Percentiles rank a stretch among this genome's conserved stretches.
These are phyloP conservation scores for Torymus tubicola DNA, from an alignment of 2,888 invertebrate species.

Conservation along the genomic window DNA sequence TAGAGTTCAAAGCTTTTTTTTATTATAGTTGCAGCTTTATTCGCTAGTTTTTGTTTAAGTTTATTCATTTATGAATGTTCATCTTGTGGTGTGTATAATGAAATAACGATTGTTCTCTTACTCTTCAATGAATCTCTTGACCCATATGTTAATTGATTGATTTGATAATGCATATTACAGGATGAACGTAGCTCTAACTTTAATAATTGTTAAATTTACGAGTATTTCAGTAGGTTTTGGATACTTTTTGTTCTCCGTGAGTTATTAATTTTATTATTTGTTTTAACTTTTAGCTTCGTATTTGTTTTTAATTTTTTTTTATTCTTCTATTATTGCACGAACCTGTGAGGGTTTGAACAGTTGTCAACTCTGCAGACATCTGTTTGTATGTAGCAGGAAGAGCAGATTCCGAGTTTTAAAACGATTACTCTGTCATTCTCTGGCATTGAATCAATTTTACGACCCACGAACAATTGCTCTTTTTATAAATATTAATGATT, in stretches of 20 bases:
- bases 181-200: not conserved
- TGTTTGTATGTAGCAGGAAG: constrained; percentile 59
- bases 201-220: not conserved
- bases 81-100: too few relatives aligned
- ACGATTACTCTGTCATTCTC: constrained; percentile 17
- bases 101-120: too few relatives aligned
- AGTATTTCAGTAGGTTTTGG: constrained; percentile 23
- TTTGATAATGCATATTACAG: not conserved
- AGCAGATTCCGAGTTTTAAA: constrained; percentile 56
- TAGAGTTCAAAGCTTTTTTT: too few relatives aligned
- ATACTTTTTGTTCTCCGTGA: constrained; percentile 34
- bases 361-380: constrained; percentile 33
- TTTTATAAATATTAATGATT: not conserved
- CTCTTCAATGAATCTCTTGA: too few relatives aligned
- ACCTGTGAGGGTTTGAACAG: constrained; percentile 49
- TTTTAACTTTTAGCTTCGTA: constrained; percentile 3
- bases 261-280: constrained; percentile 26
- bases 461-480: not conserved
- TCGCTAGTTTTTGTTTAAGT: too few relatives aligned
- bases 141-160: not conserved
- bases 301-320: not conserved
- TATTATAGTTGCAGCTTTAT: too few relatives aligned
- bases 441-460: not conserved
- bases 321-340: not conserved
- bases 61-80: too few relatives aligned